A percentile compares a stretch with the other conserved stretches of the same genome.
These are phyloP conservation scores for Formicarius rufipectus DNA, from an alignment of 2,113 vertebrate genomes.

Conservation along the genomic window DNA sequence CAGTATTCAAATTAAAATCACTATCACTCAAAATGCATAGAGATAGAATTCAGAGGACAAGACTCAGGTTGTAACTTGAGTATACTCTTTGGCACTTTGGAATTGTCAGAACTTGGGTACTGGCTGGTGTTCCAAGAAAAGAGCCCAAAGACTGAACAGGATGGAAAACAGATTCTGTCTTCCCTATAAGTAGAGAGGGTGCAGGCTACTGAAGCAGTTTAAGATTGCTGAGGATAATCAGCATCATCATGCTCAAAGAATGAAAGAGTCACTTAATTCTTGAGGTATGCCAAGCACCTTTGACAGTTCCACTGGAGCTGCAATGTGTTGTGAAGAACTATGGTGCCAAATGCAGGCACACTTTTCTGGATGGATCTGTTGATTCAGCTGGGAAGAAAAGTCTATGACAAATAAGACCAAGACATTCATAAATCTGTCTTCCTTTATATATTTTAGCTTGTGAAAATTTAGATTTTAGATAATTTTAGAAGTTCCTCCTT, in stretches of 20 bases:
- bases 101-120: neutral
- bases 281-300: neutral
- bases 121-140: neutral
- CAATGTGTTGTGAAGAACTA: neutral
- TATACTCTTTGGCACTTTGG: neutral
- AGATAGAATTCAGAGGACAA: neutral
- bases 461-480: neutral
- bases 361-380: neutral
- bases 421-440: neutral
- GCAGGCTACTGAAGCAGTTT: neutral
- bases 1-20: neutral
- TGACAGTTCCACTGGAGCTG: neutral
- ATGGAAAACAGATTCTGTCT: neutral
- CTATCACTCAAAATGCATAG: neutral
- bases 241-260: neutral
- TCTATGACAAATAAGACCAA: neutral
- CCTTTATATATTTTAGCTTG: neutral
- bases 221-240: constrained; percentile 13
- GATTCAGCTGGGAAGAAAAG: neutral
- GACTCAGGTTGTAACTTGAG: constrained; percentile 3
- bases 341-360: neutral
- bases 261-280: constrained; percentile 8
- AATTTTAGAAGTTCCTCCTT: neutral
- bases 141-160: neutral
- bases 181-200: neutral